These are phyloP conservation scores for Neofelis nebulosa DNA, from an alignment of 2,113 vertebrate genomes.

Conservation along the genomic window DNA sequence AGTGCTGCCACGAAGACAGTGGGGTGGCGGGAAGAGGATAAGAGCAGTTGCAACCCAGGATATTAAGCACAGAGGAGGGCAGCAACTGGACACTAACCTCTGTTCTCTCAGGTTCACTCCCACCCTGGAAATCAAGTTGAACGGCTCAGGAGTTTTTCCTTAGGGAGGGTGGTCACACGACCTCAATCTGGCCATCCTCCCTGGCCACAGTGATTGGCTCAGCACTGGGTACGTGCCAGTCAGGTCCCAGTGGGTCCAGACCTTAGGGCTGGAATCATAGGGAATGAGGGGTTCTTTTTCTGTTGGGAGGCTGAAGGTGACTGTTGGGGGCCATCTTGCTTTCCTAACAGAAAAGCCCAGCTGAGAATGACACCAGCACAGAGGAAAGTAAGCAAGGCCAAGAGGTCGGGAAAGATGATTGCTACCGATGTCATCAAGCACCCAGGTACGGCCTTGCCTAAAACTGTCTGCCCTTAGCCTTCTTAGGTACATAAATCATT, in stretches of 20 bases:
- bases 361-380: too few species aligned
- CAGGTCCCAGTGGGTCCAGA: background rate
- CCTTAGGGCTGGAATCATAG: background rate
- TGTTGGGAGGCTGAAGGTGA: too few species aligned
- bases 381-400: too few species aligned
- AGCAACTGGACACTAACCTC: accelerated
- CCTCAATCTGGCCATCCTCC: background rate
- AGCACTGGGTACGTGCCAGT: background rate
- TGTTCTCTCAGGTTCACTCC: too few species aligned
- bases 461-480: background rate
- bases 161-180: background rate
- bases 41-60: background rate
- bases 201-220: background rate
- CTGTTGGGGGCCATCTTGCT: too few species aligned
- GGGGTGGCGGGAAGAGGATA: background rate
- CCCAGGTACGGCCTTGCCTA: background rate
- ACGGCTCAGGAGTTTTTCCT: background rate
- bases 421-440: background rate
- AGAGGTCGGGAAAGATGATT: background rate
- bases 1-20: background rate
- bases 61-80: background rate
- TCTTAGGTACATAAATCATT: background rate
- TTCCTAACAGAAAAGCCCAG: too few species aligned
- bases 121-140: background rate
- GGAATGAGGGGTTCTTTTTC: background rate